Evolutionary conservation across 2,888 invertebrate genomes (phyloP), one percentile per base, ranked within the genome.

Genomic region (Trisateles emortualis): DNA sequence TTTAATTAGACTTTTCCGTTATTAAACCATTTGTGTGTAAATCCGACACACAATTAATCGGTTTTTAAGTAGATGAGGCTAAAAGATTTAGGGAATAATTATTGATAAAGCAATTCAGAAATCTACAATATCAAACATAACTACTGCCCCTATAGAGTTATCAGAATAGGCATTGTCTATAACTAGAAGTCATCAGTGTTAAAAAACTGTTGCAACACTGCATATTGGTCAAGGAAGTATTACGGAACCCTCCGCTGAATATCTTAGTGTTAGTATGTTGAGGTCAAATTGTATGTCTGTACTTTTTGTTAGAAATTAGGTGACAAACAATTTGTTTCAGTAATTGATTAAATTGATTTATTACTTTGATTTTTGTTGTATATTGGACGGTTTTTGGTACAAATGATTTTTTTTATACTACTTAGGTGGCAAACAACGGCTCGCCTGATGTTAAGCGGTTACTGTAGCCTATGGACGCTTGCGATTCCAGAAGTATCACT

Each of bases 161-260:
- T 10, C 32, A 50, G 49, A 66, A 52, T 58, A 45, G 8, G 24
- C 17, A 22, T 19, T 35, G 17, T 38, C 11, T 14, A 33, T 10
- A 33, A 43, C 4, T 19, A 35, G 24, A 29, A 54, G 42, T 59
- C 32, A 52, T 59, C 16, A 44, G 24, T 46, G 33, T 26, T 48
- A 57, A 65, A 65, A 68, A 64, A 36, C 42, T 3, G 26, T 71
- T 70, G 68, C 72, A 50, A 45, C 52, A 60, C 5, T 29, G 11
- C 52, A 67, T 60, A 30, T 56, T 68, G 69, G 72, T 68, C 69
- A 70, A 70, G 69, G 72, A 64, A 41, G 39, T 17, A 43, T 67
- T 60, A 60, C 60, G 55, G 59, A 59, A 70, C 46, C 44, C 14
- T 22, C 39, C 29, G 29, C 48, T 42, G 48, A 44, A 48, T 39